phyloP scores from a whole-genome alignment of 2,113 vertebrate genomes.

The Sander vitreus region DNA sequence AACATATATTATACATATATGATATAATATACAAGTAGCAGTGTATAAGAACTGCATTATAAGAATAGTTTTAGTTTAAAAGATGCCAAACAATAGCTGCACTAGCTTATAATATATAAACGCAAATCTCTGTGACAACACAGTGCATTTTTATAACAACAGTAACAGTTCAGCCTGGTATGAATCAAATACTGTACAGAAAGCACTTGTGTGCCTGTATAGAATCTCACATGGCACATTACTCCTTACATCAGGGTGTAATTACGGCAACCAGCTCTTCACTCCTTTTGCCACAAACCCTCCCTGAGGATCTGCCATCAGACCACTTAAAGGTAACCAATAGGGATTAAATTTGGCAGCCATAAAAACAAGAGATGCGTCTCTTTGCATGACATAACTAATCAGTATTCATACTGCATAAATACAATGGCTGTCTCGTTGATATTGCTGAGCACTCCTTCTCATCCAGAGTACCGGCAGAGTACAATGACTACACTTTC shows the following conservation, averaged over 20 bases:
- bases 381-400: conserved; percentile 51
- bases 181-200: neutral
- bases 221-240: neutral
- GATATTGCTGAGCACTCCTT: conserved; percentile 16
- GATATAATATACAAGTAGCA: neutral
- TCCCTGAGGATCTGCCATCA: conserved; percentile 37
- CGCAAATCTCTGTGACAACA: neutral
- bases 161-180: neutral
- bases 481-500: neutral
- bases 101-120: neutral
- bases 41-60: neutral
- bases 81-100: neutral
- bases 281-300: neutral
- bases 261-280: conserved; percentile 16
- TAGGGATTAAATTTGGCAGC: conserved; percentile 53
- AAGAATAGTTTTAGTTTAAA: neutral
- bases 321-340: conserved; percentile 45
- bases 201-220: neutral
- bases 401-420: conserved; percentile 48
- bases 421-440: conserved; percentile 35
- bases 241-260: neutral
- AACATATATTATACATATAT: no score
- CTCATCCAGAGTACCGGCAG: neutral
- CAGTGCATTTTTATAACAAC: neutral
- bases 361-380: conserved; percentile 47